phyloP scores from a whole-genome alignment of 1,140 invertebrate species.

The silkworm (Bombyx mori) region ASM3026992v2 NC_085121.1:7513501-7514000 shows the following conservation, averaged over 20 bases:
- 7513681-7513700: conserved; percentile 97
- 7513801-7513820: too few relatives aligned
- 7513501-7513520: neutral
- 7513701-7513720: conserved; percentile 86
- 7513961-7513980: conserved; percentile 25
- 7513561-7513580: conserved; percentile 94
- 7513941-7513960: conserved; percentile 5
- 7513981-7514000: conserved; percentile 4
- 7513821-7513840: too few relatives aligned
- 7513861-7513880: conserved; percentile 1
- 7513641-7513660: conserved; percentile 92
- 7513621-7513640: conserved; percentile 94
- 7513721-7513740: conserved; percentile 6
- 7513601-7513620: conserved; percentile 90
- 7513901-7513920: neutral
- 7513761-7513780: too few relatives aligned
- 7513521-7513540: conserved; percentile 6
- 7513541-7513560: conserved; percentile 88
- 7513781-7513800: too few relatives aligned
- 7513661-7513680: conserved; percentile 92
- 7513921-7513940: neutral
- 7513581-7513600: conserved; percentile 92
- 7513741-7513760: too few relatives aligned
- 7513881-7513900: neutral
- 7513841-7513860: neutral